phyloP scores from a whole-genome alignment of 37 sponge, comb jelly and placozoan species.

The Cliona cf. orientalis region DNA sequence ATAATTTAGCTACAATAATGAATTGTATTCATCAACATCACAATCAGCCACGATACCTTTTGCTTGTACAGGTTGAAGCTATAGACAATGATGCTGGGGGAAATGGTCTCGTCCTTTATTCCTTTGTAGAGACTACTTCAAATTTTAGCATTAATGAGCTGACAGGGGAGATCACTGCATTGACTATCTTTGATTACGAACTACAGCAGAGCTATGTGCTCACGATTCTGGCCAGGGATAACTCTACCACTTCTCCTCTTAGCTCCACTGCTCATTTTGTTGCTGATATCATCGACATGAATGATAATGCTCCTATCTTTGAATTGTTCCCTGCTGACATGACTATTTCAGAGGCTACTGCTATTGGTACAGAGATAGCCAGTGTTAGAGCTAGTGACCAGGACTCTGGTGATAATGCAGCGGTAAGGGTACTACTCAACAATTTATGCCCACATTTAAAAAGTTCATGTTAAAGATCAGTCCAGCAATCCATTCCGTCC shows the following conservation, averaged over 20 bases:
- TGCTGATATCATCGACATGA: constrained; percentile 9
- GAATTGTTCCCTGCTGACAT: not conserved
- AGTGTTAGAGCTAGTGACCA: constrained; percentile 19
- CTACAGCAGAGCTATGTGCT: not conserved
- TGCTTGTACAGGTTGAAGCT: constrained; percentile 24
- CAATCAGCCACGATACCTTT: no score
- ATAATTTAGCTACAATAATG: no score
- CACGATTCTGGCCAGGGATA: constrained; percentile 11
- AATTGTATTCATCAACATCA: no score
- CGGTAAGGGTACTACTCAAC: constrained; percentile 7
- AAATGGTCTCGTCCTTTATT: constrained; percentile 10
- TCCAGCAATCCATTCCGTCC: no score
- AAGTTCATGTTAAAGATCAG: no score
- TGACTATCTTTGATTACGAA: constrained; percentile 20
- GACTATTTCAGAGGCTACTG: constrained; percentile 8
- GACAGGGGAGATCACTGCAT: constrained; percentile 12
- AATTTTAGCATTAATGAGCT: constrained; percentile 30
- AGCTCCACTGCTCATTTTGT: not conserved
- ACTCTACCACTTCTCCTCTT: not conserved
- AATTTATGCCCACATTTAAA: no score
- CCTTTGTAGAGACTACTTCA: not conserved
- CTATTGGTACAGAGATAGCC: constrained; percentile 1
- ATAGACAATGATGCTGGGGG: constrained; percentile 22
- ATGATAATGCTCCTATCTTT: constrained; percentile 39
- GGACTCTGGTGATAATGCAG: constrained; percentile 42